Conservation (phyloP, 1,140 invertebrate species). For the Papilio aristodemus region DNA sequence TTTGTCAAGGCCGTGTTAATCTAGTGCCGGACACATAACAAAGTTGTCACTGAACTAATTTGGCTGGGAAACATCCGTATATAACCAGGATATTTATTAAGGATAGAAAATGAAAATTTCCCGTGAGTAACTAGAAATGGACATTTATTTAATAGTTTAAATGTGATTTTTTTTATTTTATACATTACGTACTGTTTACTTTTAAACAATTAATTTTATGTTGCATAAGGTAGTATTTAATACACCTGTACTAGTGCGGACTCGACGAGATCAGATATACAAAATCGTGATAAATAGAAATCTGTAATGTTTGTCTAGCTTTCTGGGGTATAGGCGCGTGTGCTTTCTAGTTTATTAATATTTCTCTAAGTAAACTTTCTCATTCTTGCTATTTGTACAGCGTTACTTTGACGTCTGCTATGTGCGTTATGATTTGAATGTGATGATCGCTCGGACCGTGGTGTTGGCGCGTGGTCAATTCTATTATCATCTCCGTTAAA, state of each 20-base stretch:
- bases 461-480: conserved; percentile 52
- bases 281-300: no score
- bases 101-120: background rate
- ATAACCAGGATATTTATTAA: background rate
- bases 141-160: no score
- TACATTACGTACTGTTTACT: no score
- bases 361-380: conserved; percentile 55
- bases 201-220: no score
- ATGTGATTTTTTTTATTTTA: conserved; percentile 15
- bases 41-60: conserved; percentile 17
- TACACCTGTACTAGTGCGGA: no score
- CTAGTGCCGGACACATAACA: background rate
- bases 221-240: no score
- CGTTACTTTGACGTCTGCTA: conserved; percentile 67
- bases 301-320: no score
- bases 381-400: conserved; percentile 63
- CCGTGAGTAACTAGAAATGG: background rate
- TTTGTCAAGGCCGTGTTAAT: conserved; percentile 34
- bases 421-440: conserved; percentile 66
- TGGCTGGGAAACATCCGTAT: background rate
- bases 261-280: no score
- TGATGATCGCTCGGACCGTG: conserved; percentile 60
- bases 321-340: background rate
- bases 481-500: conserved; percentile 47
- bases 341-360: background rate